Evolutionary conservation across 1,140 invertebrate species (phyloP).

Genomic region (Papilio dardanus): DNA sequence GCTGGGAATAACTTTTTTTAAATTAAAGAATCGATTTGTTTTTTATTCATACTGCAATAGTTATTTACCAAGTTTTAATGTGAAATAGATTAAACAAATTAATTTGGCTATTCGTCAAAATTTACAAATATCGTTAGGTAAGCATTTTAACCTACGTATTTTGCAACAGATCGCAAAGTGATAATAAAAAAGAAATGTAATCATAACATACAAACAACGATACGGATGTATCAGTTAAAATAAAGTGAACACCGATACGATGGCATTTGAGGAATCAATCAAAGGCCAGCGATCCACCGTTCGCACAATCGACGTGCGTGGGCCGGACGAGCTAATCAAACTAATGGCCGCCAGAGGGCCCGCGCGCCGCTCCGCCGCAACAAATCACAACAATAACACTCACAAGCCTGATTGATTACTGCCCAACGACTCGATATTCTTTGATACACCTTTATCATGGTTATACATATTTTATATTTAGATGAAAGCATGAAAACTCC

Average conservation of each 20-base stretch:
- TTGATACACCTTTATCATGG: conserved; percentile 50
- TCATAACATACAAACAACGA: background rate
- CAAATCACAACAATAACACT: conserved; percentile 77
- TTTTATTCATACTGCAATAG: too few species aligned
- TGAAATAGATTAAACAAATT: too few species aligned
- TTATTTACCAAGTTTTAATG: too few species aligned
- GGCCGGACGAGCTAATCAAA: conserved; percentile 76
- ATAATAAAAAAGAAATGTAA: background rate
- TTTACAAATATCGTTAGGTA: background rate
- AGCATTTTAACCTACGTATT: too few species aligned
- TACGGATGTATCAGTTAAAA: conserved; percentile 52
- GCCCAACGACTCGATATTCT: conserved; percentile 53
- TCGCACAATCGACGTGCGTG: conserved; percentile 75
- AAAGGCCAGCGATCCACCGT: conserved; percentile 64
- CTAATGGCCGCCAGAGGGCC: conserved; percentile 69
- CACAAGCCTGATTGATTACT: conserved; percentile 71
- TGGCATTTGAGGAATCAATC: conserved; percentile 76
- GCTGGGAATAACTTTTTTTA: conserved; percentile 3
- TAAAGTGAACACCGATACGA: conserved; percentile 61
- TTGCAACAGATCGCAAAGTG: too few species aligned
- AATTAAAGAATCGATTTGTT: background rate
- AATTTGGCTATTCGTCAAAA: too few species aligned
- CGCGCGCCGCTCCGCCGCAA: conserved; percentile 56
- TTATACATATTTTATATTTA: conserved; percentile 25
- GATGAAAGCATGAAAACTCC: background rate